Conservation (phyloP, 1,140 invertebrate genomes). For the Saccostrea cuccullata region DNA sequence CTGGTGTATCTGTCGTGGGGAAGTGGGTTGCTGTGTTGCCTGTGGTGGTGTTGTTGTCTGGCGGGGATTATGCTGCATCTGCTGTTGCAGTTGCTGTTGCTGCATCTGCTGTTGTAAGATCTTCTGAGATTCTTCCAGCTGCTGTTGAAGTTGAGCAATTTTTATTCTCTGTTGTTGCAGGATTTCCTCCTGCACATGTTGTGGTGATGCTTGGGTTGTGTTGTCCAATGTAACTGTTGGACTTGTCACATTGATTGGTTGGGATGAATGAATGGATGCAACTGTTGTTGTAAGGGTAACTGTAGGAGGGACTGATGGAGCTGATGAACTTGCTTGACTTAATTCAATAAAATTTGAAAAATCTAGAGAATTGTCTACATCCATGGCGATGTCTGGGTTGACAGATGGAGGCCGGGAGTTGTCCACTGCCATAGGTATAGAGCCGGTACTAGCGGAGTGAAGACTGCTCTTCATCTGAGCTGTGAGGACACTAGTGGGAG, state of each 20-base stretch:
- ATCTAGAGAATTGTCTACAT: slow-evolving; percentile 52
- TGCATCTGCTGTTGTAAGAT: slow-evolving; percentile 71
- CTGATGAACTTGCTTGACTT: slow-evolving; percentile 42
- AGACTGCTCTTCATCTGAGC: slow-evolving; percentile 50
- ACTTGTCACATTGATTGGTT: slow-evolving; percentile 1
- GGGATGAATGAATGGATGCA: slow-evolving; percentile 14
- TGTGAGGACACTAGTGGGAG: slow-evolving; percentile 43
- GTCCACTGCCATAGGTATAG: slow-evolving; percentile 65
- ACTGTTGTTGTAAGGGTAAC: slow-evolving; percentile 51
- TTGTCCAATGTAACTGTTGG: background rate
- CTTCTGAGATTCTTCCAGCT: slow-evolving; percentile 81
- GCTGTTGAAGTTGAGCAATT: slow-evolving; percentile 92
- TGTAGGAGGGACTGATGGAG: slow-evolving; percentile 48
- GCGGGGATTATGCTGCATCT: slow-evolving; percentile 67
- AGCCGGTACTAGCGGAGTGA: slow-evolving; percentile 48
- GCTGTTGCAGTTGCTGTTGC: slow-evolving; percentile 72
- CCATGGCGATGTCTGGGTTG: slow-evolving; percentile 70
- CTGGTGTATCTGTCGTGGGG: slow-evolving; percentile 60
- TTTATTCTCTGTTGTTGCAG: slow-evolving; percentile 90
- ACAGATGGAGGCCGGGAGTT: slow-evolving; percentile 76
- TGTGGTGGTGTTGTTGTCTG: slow-evolving; percentile 57
- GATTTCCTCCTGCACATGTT: slow-evolving; percentile 82
- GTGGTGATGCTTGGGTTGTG: slow-evolving; percentile 40
- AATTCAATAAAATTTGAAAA: slow-evolving; percentile 37
- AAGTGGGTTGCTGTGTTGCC: slow-evolving; percentile 60